Evolutionary conservation across 64 coral and sea anemone species (phyloP), one percentile per base, ranked within the genome.

Genomic region (Actinia tenebrosa): DNA sequence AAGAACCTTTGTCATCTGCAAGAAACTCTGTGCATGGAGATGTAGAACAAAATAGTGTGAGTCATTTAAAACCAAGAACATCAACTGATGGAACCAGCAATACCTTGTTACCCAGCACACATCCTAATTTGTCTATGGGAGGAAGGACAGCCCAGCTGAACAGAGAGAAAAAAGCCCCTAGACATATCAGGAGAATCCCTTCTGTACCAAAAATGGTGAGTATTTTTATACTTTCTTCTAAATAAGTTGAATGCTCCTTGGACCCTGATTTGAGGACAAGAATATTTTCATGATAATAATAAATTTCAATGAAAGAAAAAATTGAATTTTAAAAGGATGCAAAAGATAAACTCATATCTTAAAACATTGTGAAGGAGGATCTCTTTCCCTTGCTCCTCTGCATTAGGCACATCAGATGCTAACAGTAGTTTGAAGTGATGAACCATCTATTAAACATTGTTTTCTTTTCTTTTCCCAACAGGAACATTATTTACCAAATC

Each of bases 401-500:
- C 4, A 16, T 61, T 19, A 61, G 16, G 16, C 60, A 61, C 18
- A 19, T 61, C 47, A 50, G 47, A 50, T 50, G 4, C 47, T 50
- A 50, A 50, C 47, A 50, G 60, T 16, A 69, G 9, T n/a, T 23
- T 69, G 30, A 37, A 37, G 30, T 37, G 30, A 37, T 37, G 30
- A 37, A 37, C 30, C 30, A 37, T 37, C 30, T 37, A 37, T 37
- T 37, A 37, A 37, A 0, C 30, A 37, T 37, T 37, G 30, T 37
- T 37, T 37, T 25, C 47, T 50, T 50, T 69, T 69, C 18, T 19
- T 7, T 69, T 69, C 23, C 22, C 23, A 20, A 80, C 15, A 91
- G 89, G 78, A 80, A n/a, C 87, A 87, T 83, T 78, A 87, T 53
- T 80, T 87, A 26, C 89, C 89, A 79, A 86, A 91, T 27, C 84